Evolutionary conservation across 2,113 vertebrate species (phyloP).

Genomic region (Passer domesticus): DNA sequence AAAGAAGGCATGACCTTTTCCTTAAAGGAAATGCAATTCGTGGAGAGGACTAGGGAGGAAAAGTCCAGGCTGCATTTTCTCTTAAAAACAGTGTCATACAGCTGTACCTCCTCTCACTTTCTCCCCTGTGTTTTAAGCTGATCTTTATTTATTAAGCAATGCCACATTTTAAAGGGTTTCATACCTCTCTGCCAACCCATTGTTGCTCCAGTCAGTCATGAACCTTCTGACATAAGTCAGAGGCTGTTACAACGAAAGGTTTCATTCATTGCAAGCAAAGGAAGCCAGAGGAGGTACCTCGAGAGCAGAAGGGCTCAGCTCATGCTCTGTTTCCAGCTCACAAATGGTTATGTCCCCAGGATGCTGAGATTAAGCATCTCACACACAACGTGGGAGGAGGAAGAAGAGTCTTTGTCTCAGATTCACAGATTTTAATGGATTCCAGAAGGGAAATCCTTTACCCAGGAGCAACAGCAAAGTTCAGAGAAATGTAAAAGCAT

Average conservation of each 20-base stretch:
- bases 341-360: not conserved
- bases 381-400: not conserved
- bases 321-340: not conserved
- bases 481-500: constrained; percentile 46
- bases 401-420: not conserved
- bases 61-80: not conserved
- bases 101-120: not conserved
- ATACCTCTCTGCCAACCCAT: not conserved
- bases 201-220: not conserved
- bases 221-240: constrained; percentile 16
- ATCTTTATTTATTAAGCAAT: not conserved
- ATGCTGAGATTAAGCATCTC: constrained; percentile 21
- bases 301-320: not conserved
- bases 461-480: not conserved
- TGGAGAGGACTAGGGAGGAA: not conserved
- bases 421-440: constrained; percentile 16
- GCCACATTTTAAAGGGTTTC: not conserved
- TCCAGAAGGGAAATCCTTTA: constrained; percentile 46
- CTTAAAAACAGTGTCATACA: not conserved
- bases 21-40: not conserved
- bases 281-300: not conserved
- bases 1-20: constrained; percentile 7
- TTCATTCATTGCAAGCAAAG: not conserved
- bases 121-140: not conserved
- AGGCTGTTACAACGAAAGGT: not conserved